Evolutionary conservation across 2,888 invertebrate species (phyloP), one percentile per base, ranked within the genome.

Genomic region (Rapana venosa): DNA sequence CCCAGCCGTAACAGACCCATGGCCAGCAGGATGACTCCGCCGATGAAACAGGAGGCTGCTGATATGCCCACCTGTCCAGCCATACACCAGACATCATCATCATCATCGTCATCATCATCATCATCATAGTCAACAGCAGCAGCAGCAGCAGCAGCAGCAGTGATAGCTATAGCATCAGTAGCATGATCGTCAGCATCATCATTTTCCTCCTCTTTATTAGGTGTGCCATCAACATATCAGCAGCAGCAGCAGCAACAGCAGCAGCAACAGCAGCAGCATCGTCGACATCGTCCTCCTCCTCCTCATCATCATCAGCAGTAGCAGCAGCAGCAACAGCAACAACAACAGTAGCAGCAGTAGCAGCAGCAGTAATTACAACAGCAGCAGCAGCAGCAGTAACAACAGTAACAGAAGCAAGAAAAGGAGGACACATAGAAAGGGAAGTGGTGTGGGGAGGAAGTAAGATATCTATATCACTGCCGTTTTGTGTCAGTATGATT

Each of bases 1-100:
- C 94, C 94, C 11, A 94, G 88, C 13, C 92, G 91, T 6, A 94
- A 58, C 0, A 94, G 15, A 2, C 93, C 93, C 92, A 94, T 93
- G 13, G 35, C 90, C 22, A 92, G 85, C 32, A 94, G 91, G 79
- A 94, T 90, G 22, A 92, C 47, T 11, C 94, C 94, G n/a, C 83
- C 87, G 17, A 92, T 35, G 77, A 93, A 92, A 5, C 92, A 91
- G 61, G 93, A 91, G 20, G 93, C 92, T 61, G 93, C 92, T 20
- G 94, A 93, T 1, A 94, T 90, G 0, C 92, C 90, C 17, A 94
- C 92, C 87, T 87, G 84, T 8, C 17, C n/a, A 56, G 0, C 15
- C n/a, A 47, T 30, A 56, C 30, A 11, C 11, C 26, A 8, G 2
- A 47, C 56, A 47, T 26, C 47, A 47, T 47, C 47, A 47, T 47